These are phyloP conservation scores for Amazona guildingii DNA, from an alignment of 2,113 vertebrate species.

Conservation along the genomic window DNA sequence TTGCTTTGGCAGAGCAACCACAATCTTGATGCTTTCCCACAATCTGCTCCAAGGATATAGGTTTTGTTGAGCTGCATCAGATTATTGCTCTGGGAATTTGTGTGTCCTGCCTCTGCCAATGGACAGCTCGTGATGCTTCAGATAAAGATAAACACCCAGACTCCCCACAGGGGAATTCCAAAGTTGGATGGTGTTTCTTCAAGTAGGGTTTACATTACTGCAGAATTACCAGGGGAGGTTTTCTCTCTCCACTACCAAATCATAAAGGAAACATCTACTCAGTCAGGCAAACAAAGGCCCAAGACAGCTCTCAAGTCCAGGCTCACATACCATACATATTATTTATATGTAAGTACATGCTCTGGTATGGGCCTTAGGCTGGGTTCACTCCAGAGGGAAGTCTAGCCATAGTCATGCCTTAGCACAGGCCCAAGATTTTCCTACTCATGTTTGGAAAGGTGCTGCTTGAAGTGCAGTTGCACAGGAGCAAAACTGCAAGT, in stretches of 20 bases:
- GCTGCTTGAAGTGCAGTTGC: not conserved
- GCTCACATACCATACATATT: slow-evolving; percentile 49
- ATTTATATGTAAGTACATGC: slow-evolving; percentile 39
- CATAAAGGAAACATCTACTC: not conserved
- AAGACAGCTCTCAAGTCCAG: slow-evolving; percentile 2
- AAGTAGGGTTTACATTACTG: not conserved
- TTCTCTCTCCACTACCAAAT: slow-evolving; percentile 15
- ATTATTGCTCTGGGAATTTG: slow-evolving; percentile 28
- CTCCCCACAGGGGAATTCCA: slow-evolving; percentile 52
- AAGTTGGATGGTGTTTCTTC: slow-evolving; percentile 23
- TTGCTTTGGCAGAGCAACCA: slow-evolving; percentile 62
- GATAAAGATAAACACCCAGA: slow-evolving; percentile 32
- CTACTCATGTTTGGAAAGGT: not conserved
- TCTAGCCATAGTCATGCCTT: not conserved
- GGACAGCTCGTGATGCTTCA: slow-evolving; percentile 26
- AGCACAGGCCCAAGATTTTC: not conserved
- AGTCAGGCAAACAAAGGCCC: not conserved
- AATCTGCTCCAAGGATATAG: slow-evolving; percentile 57
- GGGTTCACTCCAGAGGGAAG: not conserved
- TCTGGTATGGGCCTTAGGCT: slow-evolving; percentile 53
- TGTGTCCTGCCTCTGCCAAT: slow-evolving; percentile 36
- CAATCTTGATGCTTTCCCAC: slow-evolving; percentile 54
- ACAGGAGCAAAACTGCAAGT: not conserved
- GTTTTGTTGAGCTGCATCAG: slow-evolving; percentile 38
- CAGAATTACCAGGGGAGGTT: slow-evolving; percentile 14